Evolutionary conservation across 1,140 invertebrate species (phyloP).

Genomic region (Telenomus remus): DNA sequence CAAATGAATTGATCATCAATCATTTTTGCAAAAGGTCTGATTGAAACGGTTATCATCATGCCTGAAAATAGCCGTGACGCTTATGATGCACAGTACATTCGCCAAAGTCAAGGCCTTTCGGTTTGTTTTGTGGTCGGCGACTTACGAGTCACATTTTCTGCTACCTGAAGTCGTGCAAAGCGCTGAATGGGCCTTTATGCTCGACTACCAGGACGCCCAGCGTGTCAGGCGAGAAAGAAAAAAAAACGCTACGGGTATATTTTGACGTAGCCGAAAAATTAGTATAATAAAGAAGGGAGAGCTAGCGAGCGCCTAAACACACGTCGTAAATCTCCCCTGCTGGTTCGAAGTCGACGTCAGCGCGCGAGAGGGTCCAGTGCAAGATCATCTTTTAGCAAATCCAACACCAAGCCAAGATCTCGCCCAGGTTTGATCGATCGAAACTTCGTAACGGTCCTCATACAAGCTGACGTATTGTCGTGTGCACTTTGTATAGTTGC

Average conservation of each 20-base stretch:
- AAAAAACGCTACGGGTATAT: constrained; percentile 68
- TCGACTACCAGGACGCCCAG: constrained; percentile 67
- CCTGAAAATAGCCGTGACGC: constrained; percentile 23
- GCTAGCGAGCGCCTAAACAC: constrained; percentile 69
- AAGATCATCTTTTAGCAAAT: too few species aligned
- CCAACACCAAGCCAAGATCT: too few species aligned
- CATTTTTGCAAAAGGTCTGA: constrained; percentile 2
- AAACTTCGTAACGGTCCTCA: constrained; percentile 63
- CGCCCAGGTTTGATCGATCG: constrained; percentile 63
- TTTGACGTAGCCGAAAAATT: constrained; percentile 74
- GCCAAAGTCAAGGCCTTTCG: constrained; percentile 32
- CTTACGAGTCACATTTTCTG: constrained; percentile 55
- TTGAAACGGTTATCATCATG: constrained; percentile 37
- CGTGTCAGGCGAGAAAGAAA: constrained; percentile 60
- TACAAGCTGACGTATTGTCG: constrained; percentile 28
- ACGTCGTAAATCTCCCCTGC: constrained; percentile 70
- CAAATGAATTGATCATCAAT: constrained; percentile 20
- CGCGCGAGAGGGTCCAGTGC: constrained; percentile 42
- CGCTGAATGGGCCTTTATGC: constrained; percentile 70
- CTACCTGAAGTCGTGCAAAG: constrained; percentile 64
- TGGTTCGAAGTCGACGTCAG: constrained; percentile 39
- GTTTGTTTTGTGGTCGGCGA: constrained; percentile 56
- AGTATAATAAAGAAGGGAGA: constrained; percentile 73
- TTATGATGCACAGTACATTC: constrained; percentile 23
- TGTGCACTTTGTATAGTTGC: constrained; percentile 14